Base-by-base conservation (phyloP, 1,140 invertebrate species). In the Phortica variegata region DNA sequence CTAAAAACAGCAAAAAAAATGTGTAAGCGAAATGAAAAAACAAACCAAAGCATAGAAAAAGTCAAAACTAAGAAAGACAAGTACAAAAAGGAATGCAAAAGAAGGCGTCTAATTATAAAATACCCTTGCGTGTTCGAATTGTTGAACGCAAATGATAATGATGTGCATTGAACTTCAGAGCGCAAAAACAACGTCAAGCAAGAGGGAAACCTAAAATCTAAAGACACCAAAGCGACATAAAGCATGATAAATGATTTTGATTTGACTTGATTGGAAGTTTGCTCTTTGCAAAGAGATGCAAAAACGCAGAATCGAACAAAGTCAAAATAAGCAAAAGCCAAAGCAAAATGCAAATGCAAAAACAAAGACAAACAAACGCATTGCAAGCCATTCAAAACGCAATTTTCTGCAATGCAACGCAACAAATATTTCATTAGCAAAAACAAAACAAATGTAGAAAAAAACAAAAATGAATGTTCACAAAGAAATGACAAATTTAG, bases 141-240 rank as follows among this genome's bases (percentile, higher is more conserved):
- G 33, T 44, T 52, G 49, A 54, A 60, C 53, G 20, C 46, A 43
- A 61, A 61, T 65, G 61, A 68, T 68, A 72, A 65, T 72, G 68
- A 58, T 73, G 69, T 73, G 63, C 69, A 73, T 73, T 73, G 69
- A 73, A 73, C 69, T 73, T 73, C 69, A 73, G 72, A n/a, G n/a
- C n/a, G 72, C 45, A 38, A 38, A 12, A 38, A 18, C 36, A 38
- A 18, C 18, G 29, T 13, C 19, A 18, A 34, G 37, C 15, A 20
- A 38, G 49, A 52, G 49, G n/a, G n/a, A n/a, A n/a, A n/a, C n/a
- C n/a, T n/a, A n/a, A n/a, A n/a, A n/a, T n/a, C n/a, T n/a, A n/a
- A n/a, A n/a, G n/a, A 29, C 37, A 40, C 44, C 29, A 49, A 29
- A 43, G 43, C 37, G 40, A 51, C 23, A 10, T 26, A 26, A 26